Evolutionary conservation across 2,888 invertebrate species (phyloP), one percentile per base, ranked within the genome.

Genomic region (Torymus auratus): DNA sequence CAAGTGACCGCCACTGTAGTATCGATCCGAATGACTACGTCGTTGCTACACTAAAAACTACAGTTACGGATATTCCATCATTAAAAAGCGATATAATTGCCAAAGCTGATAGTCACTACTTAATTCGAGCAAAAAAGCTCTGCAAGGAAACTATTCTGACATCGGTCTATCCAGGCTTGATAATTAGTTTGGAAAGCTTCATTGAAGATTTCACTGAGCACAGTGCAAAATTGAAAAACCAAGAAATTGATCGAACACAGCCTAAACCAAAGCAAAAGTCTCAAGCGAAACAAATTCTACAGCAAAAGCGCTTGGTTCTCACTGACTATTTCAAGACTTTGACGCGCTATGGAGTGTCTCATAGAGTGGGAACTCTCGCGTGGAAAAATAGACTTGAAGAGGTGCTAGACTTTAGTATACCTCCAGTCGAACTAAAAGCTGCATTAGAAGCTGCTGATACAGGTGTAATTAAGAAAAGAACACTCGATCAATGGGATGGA

Each of bases 301-400:
- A 96, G 86, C 96, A 96, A 87, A 98, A 98, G 89, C 94, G 96
- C 52, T 95, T 96, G 91, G 95, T 96, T 0, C 91, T 99, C 0
- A 94, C 96, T 0, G 97, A 98, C 90, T 92, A 98, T 64, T 98
- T 98, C 90, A 96, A 96, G 89, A 93, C 93, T 28, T 91, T 99
- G 0, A 90, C 93, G 0, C 93, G 93, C 80, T 92, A 96, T 83
- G 97, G 98, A 0, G 89, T 98, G 1, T 97, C 96, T 62, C 97
- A 96, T 88, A 94, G 96, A 82, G 94, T 94, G 0, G 98, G 98
- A 1, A 91, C 96, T 10, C 77, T 88, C 3, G 88, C 85, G 5
- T 88, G 87, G 88, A 89, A 85, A 82, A 91, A 90, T 69, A 85
- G 84, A 20, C 83, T 83, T 14, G 78, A 91, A 0, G 93, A 94